Conservation (phyloP, 2,888 invertebrate species). For the Hirtodrosophila trivittata region DNA sequence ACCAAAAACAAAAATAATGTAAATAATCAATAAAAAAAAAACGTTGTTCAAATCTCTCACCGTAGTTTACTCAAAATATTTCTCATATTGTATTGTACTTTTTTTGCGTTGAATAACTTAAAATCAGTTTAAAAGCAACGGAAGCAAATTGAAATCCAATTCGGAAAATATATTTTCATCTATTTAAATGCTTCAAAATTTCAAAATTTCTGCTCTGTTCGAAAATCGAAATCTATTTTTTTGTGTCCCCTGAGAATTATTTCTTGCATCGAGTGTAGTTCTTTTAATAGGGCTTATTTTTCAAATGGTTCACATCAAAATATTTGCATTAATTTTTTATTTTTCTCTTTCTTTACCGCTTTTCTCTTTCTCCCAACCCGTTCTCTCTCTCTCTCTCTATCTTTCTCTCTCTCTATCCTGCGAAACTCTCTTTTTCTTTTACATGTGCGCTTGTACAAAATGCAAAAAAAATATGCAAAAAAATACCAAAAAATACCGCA, state of each 20-base stretch:
- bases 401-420: conserved; percentile 48
- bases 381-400: conserved; percentile 43
- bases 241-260: background rate
- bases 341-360: conserved; percentile 60
- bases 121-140: conserved; percentile 58
- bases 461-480: conserved; percentile 32
- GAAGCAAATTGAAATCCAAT: conserved; percentile 2
- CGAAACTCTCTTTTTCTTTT: conserved; percentile 34
- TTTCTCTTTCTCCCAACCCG: conserved; percentile 45
- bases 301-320: background rate
- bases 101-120: conserved; percentile 48
- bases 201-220: conserved; percentile 43
- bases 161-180: too few relatives aligned
- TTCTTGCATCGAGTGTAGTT: background rate
- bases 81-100: conserved; percentile 14
- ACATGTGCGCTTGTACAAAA: conserved; percentile 51
- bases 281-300: background rate
- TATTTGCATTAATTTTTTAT: conserved; percentile 29
- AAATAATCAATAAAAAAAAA: conserved; percentile 43
- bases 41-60: background rate
- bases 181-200: too few relatives aligned
- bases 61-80: background rate
- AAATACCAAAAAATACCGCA: conserved; percentile 25
- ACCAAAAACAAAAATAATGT: too few relatives aligned
- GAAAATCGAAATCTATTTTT: background rate